Evolutionary conservation across 1,140 invertebrate species (phyloP), one percentile per base, ranked within the genome.

Genomic region (Conus betulinus): DNA sequence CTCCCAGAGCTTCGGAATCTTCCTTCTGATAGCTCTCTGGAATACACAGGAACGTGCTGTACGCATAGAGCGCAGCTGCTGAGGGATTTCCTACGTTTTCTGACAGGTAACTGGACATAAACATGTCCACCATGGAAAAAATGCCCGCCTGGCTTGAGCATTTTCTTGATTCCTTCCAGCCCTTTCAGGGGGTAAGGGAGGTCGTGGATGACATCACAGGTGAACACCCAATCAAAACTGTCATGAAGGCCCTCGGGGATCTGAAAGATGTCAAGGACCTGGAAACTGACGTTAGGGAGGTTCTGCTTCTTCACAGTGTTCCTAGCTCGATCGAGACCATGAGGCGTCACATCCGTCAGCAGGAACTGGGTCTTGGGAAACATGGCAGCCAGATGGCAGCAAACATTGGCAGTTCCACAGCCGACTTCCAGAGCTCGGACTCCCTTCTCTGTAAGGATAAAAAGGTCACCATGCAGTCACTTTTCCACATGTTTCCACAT

Each of bases 1-100:
- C 87, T 3, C 89, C 89, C 85, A 88, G 88, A 10, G 87, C 89
- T 20, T 87, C n/a, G 88, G 88, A 88, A 27, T 87, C 87, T 23
- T 63, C 84, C 25, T 82, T 53, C 11, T 60, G 74, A 84, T 88
- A 85, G 81, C 89, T 90, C 17, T 79, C 85, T 4, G 90, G 67
- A 6, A 90, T 84, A 82, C 90, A 90, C 51, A 89, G 74, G 81
- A 89, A 90, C 27, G 81, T 88, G 39, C 90, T 90, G 39, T 39
- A 23, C 3, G 85, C 15, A 52, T 91, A 90, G 78, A 90, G 89
- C 60, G 90, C 74, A n/a, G 89, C 86, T 95, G 89, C 95, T 93
- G 91, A 86, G 20, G 90, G 87, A 17, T 89, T 88, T 90, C 83
- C 90, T n/a, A 84, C 82, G 85, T 92, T 91, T 51, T 91, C 88